phyloP scores from a whole-genome alignment of 2,888 invertebrate genomes.

The Alloplasta piceator region DNA sequence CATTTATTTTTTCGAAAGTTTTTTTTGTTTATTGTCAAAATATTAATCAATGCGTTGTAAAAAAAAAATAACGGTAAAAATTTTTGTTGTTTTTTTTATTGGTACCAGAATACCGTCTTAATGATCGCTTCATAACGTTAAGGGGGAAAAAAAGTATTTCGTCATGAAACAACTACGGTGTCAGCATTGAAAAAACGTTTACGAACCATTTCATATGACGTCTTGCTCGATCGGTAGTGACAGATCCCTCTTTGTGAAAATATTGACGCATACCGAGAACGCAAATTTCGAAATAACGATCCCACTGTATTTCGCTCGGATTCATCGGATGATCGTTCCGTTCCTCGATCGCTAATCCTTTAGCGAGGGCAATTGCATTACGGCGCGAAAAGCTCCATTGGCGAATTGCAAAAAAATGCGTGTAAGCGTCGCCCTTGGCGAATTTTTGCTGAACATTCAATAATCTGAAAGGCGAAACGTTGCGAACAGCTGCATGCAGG shows the following conservation, averaged over 20 bases:
- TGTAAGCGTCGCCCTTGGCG: constrained; percentile 83
- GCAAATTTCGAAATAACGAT: constrained; percentile 84
- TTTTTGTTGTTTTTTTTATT: neutral
- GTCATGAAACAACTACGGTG: neutral
- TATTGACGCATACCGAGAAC: constrained; percentile 84
- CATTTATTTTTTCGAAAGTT: too few relatives aligned
- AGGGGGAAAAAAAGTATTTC: neutral
- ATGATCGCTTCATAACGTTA: neutral
- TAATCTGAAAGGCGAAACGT: constrained; percentile 79
- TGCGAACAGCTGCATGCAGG: too few relatives aligned
- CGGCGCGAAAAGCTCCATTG: constrained; percentile 83
- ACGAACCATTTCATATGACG: constrained; percentile 67
- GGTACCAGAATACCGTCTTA: neutral
- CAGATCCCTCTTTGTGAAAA: constrained; percentile 83
- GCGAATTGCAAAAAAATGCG: constrained; percentile 84
- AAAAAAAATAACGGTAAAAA: neutral
- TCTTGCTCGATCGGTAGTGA: constrained; percentile 64
- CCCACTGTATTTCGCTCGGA: constrained; percentile 84
- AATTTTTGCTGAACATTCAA: constrained; percentile 84
- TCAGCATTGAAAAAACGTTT: neutral
- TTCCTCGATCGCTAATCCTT: constrained; percentile 76
- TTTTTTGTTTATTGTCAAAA: too few relatives aligned
- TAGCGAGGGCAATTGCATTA: constrained; percentile 77
- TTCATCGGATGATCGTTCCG: constrained; percentile 83
- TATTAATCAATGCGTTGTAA: neutral